These are phyloP conservation scores for Scartelaos histophorus DNA, from an alignment of 2,113 vertebrate genomes.

Conservation along the genomic window DNA sequence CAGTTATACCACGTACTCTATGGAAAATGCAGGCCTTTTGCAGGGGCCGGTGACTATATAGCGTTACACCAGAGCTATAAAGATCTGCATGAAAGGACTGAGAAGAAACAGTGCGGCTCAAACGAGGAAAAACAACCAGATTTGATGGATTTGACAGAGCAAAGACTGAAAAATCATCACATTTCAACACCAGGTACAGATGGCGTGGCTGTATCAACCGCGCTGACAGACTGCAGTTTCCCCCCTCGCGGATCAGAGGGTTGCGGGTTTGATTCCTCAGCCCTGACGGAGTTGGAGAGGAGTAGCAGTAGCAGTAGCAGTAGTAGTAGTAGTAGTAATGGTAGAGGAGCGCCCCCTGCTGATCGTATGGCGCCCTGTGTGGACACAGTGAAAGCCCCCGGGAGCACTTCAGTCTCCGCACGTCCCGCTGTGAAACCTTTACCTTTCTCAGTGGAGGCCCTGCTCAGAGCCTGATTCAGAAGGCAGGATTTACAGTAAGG, in stretches of 20 bases:
- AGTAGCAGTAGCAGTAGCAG: slow-evolving; percentile 6
- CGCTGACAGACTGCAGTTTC: slow-evolving; percentile 25
- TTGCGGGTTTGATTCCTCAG: slow-evolving; percentile 36
- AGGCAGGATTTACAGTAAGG: not conserved
- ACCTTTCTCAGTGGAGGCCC: slow-evolving; percentile 75
- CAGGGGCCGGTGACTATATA: slow-evolving; percentile 38
- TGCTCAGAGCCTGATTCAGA: slow-evolving; percentile 73
- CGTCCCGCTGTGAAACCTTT: slow-evolving; percentile 59
- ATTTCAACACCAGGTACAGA: slow-evolving; percentile 18
- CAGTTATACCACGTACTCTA: slow-evolving; percentile 57
- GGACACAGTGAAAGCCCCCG: slow-evolving; percentile 56
- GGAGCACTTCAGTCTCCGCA: slow-evolving; percentile 55
- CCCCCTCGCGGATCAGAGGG: slow-evolving; percentile 44
- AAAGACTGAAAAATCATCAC: slow-evolving; percentile 26
- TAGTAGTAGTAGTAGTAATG: not conserved
- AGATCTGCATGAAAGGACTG: slow-evolving; percentile 10
- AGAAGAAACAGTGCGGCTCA: slow-evolving; percentile 7
- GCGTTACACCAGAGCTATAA: slow-evolving; percentile 32
- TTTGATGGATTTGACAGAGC: slow-evolving; percentile 18
- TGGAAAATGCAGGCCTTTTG: slow-evolving; percentile 39
- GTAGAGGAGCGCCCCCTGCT: slow-evolving; percentile 21
- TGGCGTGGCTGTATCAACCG: slow-evolving; percentile 14
- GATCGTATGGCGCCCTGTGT: slow-evolving; percentile 17
- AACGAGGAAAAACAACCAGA: slow-evolving; percentile 41
- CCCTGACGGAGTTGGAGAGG: slow-evolving; percentile 41